Conservation (phyloP, 2,113 vertebrate species). For the Glaucidium brasilianum region DNA sequence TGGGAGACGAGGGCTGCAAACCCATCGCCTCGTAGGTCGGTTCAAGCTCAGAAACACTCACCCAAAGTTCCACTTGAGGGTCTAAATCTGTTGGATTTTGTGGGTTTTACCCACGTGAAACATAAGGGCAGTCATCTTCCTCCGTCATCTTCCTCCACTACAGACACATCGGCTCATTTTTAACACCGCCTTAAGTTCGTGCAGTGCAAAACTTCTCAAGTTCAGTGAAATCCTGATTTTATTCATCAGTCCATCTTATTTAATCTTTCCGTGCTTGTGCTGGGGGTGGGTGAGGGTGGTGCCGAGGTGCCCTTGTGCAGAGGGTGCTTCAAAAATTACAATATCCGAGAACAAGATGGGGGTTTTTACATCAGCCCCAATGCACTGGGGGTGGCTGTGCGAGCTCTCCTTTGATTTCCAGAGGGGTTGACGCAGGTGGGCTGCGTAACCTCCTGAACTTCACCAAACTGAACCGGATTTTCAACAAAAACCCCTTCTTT, state of each 20-base stretch:
- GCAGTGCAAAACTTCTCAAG: not conserved
- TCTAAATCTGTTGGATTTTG: not conserved
- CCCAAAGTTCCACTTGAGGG: not conserved
- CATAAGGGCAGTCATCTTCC: not conserved
- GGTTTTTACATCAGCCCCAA: not conserved
- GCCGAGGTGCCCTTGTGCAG: not conserved
- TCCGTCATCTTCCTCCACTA: not conserved
- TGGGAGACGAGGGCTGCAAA: not conserved
- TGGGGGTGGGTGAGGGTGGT: not conserved
- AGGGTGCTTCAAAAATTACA: not conserved
- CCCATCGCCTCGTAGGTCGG: not conserved
- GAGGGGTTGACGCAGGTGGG: not conserved
- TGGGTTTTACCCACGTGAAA: not conserved
- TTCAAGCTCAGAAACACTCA: not conserved
- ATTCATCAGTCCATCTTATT: too few species aligned
- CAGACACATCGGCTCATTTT: not conserved
- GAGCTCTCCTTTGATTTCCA: not conserved
- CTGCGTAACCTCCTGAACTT: not conserved
- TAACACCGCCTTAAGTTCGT: too few species aligned
- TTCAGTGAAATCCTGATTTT: not conserved
- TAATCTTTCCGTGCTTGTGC: not conserved
- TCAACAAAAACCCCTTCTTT: not conserved
- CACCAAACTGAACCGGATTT: accelerated
- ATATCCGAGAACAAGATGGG: not conserved
- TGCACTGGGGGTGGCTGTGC: not conserved